Base-by-base conservation (phyloP, 2,888 invertebrate genomes). In the Caenorhabditis zanzibari region DNA sequence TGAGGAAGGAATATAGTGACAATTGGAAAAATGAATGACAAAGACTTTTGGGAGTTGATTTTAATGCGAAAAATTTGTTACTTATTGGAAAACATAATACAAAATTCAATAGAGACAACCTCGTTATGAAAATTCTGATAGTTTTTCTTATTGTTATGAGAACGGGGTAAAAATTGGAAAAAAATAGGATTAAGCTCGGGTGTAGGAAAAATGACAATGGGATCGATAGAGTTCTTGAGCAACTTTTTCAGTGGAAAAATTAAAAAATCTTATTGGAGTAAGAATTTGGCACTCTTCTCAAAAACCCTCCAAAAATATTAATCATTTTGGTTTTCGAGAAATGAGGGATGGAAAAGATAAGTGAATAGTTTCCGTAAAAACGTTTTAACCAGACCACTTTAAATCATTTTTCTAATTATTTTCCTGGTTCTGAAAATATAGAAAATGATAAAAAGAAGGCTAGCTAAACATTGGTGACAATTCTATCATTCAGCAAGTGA, bases 41-140 rank as follows among this genome's bases (percentile, higher is more conserved):
- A 74, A 81, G 69, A 68, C 81, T 22, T 63, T 64, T 75, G 74
- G 81, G 81, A 68, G 59, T 61, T 68, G 58, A 75, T 75, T 35
- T 32, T 38, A 61, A 32, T 72, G 54, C 47, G 24, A 58, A 49
- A 22, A 54, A 22, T 54, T 54, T 24, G 26, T 54, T 26, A 54
- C 64, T 56, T 32, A 24, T 38, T 19, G 32, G 22, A n/a, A 6
- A 41, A 28, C 35, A 61, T 41, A 63, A 71, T 59, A 56, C 12
- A 32, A 72, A 61, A 71, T 49, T 35, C 19, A 56, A 64, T 59
- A 56, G 44, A 81, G 73, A 73, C 66, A 73, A 81, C 75, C 75
- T 75, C 76, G 74, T 71, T 58, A 58, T 56, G 71, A 59, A 59
- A 72, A 66, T 64, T 81, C 49, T 81, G 81, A 69, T 71, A 76